Conservation (phyloP, 2,888 invertebrate genomes). For the Argynnis bischoffii region DNA sequence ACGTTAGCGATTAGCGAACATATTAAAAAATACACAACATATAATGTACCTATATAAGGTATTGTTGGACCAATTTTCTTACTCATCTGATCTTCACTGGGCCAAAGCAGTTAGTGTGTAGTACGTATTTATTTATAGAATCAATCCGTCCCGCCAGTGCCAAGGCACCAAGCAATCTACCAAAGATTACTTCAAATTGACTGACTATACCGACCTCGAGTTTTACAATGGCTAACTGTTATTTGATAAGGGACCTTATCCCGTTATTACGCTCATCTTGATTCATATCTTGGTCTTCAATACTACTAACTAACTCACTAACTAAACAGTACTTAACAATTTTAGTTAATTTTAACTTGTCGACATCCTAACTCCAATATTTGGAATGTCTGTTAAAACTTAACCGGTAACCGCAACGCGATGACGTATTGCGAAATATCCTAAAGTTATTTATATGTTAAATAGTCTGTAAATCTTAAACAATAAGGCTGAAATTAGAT, state of each 20-base stretch:
- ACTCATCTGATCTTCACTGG: constrained; percentile 2
- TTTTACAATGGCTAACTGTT: constrained; percentile 5
- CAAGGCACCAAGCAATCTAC: constrained; percentile 21
- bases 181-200: constrained; percentile 25
- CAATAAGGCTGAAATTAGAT: background rate
- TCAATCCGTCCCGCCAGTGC: constrained; percentile 29
- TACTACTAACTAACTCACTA: no score
- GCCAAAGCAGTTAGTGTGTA: constrained; percentile 15
- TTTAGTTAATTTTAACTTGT: background rate
- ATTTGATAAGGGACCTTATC: constrained; percentile 11
- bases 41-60: background rate
- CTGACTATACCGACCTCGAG: constrained; percentile 2
- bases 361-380: constrained; percentile 3
- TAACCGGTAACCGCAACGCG: constrained; percentile 14
- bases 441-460: background rate
- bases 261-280: constrained; percentile 3
- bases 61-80: constrained; percentile 1
- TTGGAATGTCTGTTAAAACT: background rate
- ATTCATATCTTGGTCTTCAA: background rate
- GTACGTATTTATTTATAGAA: constrained; percentile 27
- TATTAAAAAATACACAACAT: background rate
- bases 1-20: no score
- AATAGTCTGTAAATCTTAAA: background rate
- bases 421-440: constrained; percentile 10
- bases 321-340: no score